Percentiles rank a stretch among this genome's conserved stretches.
phyloP scores from a whole-genome alignment of 1,140 invertebrate genomes.

The Diploscapter pachys region DNA sequence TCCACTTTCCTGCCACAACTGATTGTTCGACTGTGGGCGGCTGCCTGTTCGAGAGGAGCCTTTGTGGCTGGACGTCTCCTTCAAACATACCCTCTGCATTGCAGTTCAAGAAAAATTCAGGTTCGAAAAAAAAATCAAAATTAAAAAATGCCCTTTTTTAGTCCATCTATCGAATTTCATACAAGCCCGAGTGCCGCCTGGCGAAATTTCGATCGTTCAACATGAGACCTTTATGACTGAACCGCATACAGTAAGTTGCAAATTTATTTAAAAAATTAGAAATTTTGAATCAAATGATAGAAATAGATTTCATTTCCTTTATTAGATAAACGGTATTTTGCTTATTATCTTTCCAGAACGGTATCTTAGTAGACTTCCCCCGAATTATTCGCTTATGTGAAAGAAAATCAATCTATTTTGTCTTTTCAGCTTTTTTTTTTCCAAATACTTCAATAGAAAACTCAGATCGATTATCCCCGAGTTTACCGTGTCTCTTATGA shows the following conservation, averaged over 20 bases:
- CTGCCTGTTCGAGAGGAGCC: constrained; percentile 45
- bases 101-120: constrained; percentile 32
- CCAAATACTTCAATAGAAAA: not conserved
- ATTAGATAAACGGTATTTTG: no score
- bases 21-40: constrained; percentile 40
- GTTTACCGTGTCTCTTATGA: not conserved
- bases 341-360: no score
- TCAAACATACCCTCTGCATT: constrained; percentile 27
- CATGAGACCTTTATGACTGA: constrained; percentile 33
- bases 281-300: not conserved
- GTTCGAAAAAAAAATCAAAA: constrained; percentile 12
- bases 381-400: no score
- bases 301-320: no score
- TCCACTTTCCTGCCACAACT: constrained; percentile 7
- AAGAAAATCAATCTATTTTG: no score
- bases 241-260: constrained; percentile 20
- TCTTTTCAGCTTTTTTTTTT: not conserved
- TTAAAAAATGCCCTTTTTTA: constrained; percentile 30
- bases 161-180: constrained; percentile 42
- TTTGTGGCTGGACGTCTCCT: constrained; percentile 40
- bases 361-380: no score
- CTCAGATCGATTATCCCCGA: not conserved
- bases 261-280: not conserved
- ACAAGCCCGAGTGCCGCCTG: constrained; percentile 36
- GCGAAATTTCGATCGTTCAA: constrained; percentile 45